Percentiles rank a stretch among this genome's conserved stretches.
phyloP scores from a whole-genome alignment of 2,797 vertebrate genomes.

The Brachyrhaphis roseni region DNA sequence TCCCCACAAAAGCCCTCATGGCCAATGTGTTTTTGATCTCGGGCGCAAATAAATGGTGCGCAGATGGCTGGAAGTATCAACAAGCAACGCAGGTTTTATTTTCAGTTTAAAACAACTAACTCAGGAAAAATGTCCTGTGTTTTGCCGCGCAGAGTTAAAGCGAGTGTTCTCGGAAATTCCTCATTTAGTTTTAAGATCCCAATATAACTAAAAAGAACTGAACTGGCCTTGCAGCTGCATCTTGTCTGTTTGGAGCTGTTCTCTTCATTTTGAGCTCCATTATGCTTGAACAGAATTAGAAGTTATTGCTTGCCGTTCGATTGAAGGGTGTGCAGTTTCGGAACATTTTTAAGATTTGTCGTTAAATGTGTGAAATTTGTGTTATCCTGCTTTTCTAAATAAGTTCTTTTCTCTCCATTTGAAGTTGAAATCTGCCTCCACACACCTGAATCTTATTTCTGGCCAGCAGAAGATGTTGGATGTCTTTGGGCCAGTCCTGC shows the following conservation, averaged over 20 bases:
- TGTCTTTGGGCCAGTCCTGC: conserved; percentile 89
- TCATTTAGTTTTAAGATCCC: neutral
- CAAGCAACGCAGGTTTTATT: conserved; percentile 38
- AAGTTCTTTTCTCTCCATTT: neutral
- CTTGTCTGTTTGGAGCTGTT: neutral
- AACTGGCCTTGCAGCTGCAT: neutral
- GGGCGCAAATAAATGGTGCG: conserved; percentile 45
- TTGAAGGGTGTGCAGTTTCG: neutral
- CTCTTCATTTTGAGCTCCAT: neutral
- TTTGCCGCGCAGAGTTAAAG: neutral
- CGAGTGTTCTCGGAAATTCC: neutral
- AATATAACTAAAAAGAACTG: neutral
- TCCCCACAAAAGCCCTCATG: conserved; percentile 6
- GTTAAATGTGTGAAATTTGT: too few species aligned
- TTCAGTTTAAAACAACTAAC: neutral
- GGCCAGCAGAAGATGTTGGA: conserved; percentile 92
- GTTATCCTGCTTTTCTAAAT: neutral
- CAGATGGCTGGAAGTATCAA: conserved; percentile 70
- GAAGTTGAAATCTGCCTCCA: neutral
- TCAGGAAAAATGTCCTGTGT: conserved; percentile 5
- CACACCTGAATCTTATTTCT: conserved; percentile 88
- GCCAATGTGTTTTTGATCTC: conserved; percentile 53
- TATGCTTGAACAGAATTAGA: neutral
- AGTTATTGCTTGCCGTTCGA: too few species aligned
- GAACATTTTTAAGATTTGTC: neutral